These are phyloP conservation scores for Sebastes itinus DNA, from an alignment of 2,797 vertebrate species.

Conservation along the genomic window DNA sequence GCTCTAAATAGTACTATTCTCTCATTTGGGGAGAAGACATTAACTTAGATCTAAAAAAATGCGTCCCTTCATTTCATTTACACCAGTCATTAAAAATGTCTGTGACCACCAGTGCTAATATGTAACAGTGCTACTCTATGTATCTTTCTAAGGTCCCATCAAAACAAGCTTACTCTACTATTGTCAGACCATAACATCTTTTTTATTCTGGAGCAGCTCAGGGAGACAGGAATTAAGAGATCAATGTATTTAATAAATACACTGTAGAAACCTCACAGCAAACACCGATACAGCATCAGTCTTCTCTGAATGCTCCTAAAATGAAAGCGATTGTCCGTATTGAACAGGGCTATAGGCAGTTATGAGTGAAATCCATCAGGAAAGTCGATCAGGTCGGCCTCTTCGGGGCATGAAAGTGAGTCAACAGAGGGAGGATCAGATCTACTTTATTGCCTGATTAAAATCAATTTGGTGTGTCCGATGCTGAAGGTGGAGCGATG, in stretches of 20 bases:
- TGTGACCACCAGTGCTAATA: background rate
- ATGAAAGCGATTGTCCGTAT: constrained; percentile 63
- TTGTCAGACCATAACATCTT: constrained; percentile 1
- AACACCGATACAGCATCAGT: constrained; percentile 43
- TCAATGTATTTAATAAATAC: constrained; percentile 52
- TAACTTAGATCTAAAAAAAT: background rate
- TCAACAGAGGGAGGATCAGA: constrained; percentile 68
- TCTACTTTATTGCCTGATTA: constrained; percentile 74
- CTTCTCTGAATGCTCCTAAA: constrained; percentile 50
- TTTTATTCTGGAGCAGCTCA: constrained; percentile 5
- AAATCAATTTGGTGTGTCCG: constrained; percentile 77
- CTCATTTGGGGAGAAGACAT: background rate
- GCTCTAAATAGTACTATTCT: background rate
- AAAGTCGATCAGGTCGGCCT: constrained; percentile 65
- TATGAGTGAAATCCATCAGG: constrained; percentile 71
- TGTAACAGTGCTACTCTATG: background rate
- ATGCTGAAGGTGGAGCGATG: constrained; percentile 54
- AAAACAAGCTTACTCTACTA: background rate
- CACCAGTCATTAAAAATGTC: background rate
- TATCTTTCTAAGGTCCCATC: background rate
- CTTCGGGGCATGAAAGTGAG: constrained; percentile 72
- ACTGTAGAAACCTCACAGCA: constrained; percentile 41
- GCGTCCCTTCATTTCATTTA: background rate
- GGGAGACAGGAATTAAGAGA: constrained; percentile 38
- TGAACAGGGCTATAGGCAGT: constrained; percentile 56